Conservation (phyloP, 1,140 invertebrate species). For the Drosophila pseudoananassae region DNA sequence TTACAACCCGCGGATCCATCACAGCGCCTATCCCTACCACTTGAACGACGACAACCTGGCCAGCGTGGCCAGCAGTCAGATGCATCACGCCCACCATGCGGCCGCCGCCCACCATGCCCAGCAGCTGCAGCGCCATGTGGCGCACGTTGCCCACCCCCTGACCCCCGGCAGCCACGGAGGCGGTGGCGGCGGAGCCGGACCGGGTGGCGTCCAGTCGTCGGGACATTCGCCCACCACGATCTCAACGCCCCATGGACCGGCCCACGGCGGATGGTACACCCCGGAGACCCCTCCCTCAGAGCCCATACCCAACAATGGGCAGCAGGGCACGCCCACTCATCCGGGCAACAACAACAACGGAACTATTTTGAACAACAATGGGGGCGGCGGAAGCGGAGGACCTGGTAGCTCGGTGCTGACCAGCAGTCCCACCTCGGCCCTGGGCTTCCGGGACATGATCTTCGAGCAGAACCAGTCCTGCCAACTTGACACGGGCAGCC, state of each 20-base stretch:
- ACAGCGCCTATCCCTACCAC: constrained; percentile 83
- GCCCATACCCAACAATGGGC: constrained; percentile 58
- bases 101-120: constrained; percentile 79
- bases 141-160: constrained; percentile 72
- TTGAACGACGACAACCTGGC: constrained; percentile 81
- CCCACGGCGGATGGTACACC: constrained; percentile 83
- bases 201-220: constrained; percentile 62
- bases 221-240: constrained; percentile 81
- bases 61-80: constrained; percentile 67
- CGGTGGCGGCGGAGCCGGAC: constrained; percentile 12
- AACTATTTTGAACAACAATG: constrained; percentile 44
- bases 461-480: constrained; percentile 83
- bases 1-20: constrained; percentile 83
- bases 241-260: constrained; percentile 76
- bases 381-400: constrained; percentile 12
- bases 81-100: constrained; percentile 76
- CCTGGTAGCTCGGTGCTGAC: constrained; percentile 48
- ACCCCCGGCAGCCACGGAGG: constrained; percentile 67
- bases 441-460: constrained; percentile 83
- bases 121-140: constrained; percentile 67
- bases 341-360: constrained; percentile 52
- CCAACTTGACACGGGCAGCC: constrained; percentile 83
- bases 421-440: constrained; percentile 68
- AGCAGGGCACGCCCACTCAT: constrained; percentile 67
- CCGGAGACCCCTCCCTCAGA: constrained; percentile 83